Base-by-base conservation (phyloP, 2,888 invertebrate genomes). In the Dryadula phaetusa region DNA sequence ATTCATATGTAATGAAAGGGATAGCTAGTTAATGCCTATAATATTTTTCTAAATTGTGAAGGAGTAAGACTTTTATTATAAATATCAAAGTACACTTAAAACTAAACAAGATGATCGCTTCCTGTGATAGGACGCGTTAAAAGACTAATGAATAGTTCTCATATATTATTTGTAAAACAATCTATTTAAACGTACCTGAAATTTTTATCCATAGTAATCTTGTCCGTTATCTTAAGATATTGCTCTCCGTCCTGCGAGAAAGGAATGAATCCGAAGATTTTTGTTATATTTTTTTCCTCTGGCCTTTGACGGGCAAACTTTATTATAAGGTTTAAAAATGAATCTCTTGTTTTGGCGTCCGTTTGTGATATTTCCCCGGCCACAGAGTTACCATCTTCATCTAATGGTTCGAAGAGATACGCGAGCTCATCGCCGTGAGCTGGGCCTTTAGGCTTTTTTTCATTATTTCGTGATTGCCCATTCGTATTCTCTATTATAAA, bases 391-490 rank as follows among this genome's bases (percentile, higher is more conserved):
- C 95, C 95, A 54, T 94, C 92, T 0, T 94, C 81, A 70, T 95
- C 94, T 47, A 94, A 87, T 0, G 94, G 93, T 78, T 96, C 95
- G 77, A 96, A 96, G 76, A 96, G 87, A 76, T 95, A 96, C 0
- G 94, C 94, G 28, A 96, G 82, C 76, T 96, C 96, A 76, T 96
- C 96, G 0, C 96, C 96, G 76, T 96, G 96, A 0, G 94, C 91
- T 0, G 94, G 93, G 0, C 82, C 93, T 79, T 82, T 86, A 47
- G 73, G 69, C 65, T 75, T 76, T 52, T 64, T 67, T 62, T 75
- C 66, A 14, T 53, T 64, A 16, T 54, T 72, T 2, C 78, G 72
- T 16, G 79, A 76, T 12, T 75, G 66, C 16, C 67, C 63, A 34
- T 72, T 67, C 28, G 71, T 64, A 34, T 69, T 69, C 40, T 77